A percentile compares a stretch with the other conserved stretches of the same genome.
Conservation (phyloP, 2,797 vertebrate genomes). For the Meda fulgida region DNA sequence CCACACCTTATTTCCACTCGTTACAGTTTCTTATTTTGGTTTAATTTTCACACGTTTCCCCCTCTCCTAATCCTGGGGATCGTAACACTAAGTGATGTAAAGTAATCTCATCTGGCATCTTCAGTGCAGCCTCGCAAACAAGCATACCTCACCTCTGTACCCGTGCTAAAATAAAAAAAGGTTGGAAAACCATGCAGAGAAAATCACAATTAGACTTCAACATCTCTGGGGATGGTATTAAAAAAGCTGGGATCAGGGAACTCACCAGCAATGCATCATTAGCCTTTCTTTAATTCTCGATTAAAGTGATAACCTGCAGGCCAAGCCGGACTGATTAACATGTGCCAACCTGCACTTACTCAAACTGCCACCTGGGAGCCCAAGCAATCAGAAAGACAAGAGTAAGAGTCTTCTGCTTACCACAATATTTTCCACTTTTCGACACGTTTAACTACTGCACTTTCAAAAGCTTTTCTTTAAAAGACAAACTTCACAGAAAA, state of each 20-base stretch:
- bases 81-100: background rate
- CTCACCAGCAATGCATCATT: slow-evolving; percentile 21
- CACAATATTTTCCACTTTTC: background rate
- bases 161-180: background rate
- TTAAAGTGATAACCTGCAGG: slow-evolving; percentile 46
- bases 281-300: slow-evolving; percentile 47
- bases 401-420: background rate
- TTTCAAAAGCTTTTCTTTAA: background rate
- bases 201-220: slow-evolving; percentile 25
- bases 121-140: background rate
- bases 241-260: slow-evolving; percentile 19
- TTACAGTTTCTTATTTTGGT: too few species aligned
- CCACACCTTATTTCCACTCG: too few species aligned
- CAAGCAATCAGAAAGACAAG: background rate
- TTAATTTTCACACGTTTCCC: background rate
- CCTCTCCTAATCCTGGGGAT: too few species aligned
- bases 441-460: background rate
- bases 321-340: slow-evolving; percentile 27
- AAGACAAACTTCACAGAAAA: background rate
- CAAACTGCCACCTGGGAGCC: slow-evolving; percentile 16
- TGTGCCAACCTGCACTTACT: slow-evolving; percentile 32
- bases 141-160: slow-evolving; percentile 2
- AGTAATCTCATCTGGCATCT: background rate
- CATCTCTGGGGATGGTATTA: slow-evolving; percentile 37
- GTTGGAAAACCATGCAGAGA: background rate